Base-by-base conservation (phyloP, 2,113 vertebrate genomes). In the Protobothrops flavoviridis region DNA sequence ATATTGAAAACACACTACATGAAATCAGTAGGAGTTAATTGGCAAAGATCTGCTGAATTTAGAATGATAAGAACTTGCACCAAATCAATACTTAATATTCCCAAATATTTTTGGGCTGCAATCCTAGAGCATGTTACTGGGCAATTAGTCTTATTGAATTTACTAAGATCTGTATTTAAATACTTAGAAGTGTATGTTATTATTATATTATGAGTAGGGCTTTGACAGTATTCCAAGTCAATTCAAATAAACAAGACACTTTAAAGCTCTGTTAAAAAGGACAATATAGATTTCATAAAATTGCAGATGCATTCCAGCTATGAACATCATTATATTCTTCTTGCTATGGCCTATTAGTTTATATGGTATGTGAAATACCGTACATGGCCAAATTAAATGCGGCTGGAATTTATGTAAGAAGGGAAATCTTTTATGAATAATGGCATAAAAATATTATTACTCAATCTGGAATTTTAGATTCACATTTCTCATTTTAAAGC, bases 341-440 rank as follows among this genome's bases (percentile, higher is more conserved):
- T 93, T 93, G 85, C 29, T 95, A 92, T 85, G 61, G 93, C 59
- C 23, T 55, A 87, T 61, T 94, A 90, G 90, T 93, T 97, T 94
- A 94, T 94, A 92, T 12, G 88, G 4, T 86, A 86, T 93, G 91
- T 94, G 93, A 95, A 96, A 95, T 93, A n/a, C n/a, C n/a, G n/a
- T n/a, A 57, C 56, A 95, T 95, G 95, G 39, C 53, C 91, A 96
- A 95, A 94, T 95, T 95, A 95, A 95, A 88, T 17, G 87, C 64
- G 43, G 59, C 85, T 95, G 94, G 93, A 95, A 93, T 24, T 86
- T 50, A 88, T 6, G 87, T 0, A 0, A 91, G 90, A 95, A 94
- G 94, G 10, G 20, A 94, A 94, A 93, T 55, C 15, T 94, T 95
- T 94, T 95, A 93, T 96, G 94, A 96, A 95, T 92, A 95, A 94